These are phyloP conservation scores for Tortricodes alternella DNA, from an alignment of 2,888 invertebrate genomes.

Conservation along the genomic window DNA sequence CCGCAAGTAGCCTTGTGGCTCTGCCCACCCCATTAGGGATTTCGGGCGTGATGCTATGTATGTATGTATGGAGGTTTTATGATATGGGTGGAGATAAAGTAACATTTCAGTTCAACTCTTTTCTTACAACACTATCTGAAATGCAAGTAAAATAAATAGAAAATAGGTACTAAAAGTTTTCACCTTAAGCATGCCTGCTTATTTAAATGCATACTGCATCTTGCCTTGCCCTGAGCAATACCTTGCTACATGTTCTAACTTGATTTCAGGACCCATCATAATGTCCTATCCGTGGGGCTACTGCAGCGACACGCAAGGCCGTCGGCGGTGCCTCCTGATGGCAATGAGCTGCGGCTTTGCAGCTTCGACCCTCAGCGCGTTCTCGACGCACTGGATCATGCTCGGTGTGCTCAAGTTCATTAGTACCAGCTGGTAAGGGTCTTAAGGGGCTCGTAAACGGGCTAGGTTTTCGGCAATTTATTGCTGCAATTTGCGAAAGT, in stretches of 20 bases:
- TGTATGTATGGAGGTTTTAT: too few relatives aligned
- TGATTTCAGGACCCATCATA: slow-evolving; percentile 50
- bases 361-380: slow-evolving; percentile 45
- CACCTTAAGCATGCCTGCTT: neutral
- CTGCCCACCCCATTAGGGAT: too few relatives aligned
- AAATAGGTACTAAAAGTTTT: neutral
- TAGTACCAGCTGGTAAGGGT: slow-evolving; percentile 54
- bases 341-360: slow-evolving; percentile 50
- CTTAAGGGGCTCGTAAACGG: too few relatives aligned
- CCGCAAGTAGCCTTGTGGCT: too few relatives aligned
- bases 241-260: neutral
- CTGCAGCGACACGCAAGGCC: slow-evolving; percentile 56
- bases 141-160: too few relatives aligned
- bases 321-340: slow-evolving; percentile 45
- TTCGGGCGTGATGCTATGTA: too few relatives aligned
- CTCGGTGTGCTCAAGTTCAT: slow-evolving; percentile 53
- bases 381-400: slow-evolving; percentile 56
- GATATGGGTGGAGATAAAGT: too few relatives aligned
- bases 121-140: too few relatives aligned
- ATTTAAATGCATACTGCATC: neutral
- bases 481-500: too few relatives aligned
- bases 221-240: too few relatives aligned
- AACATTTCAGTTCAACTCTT: too few relatives aligned
- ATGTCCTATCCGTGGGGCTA: slow-evolving; percentile 63
- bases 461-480: too few relatives aligned